A percentile compares a stretch with the other conserved stretches of the same genome.
These are phyloP conservation scores for Ascidia mentula DNA, from an alignment of 23 tunicate species.

Conservation along the genomic window DNA sequence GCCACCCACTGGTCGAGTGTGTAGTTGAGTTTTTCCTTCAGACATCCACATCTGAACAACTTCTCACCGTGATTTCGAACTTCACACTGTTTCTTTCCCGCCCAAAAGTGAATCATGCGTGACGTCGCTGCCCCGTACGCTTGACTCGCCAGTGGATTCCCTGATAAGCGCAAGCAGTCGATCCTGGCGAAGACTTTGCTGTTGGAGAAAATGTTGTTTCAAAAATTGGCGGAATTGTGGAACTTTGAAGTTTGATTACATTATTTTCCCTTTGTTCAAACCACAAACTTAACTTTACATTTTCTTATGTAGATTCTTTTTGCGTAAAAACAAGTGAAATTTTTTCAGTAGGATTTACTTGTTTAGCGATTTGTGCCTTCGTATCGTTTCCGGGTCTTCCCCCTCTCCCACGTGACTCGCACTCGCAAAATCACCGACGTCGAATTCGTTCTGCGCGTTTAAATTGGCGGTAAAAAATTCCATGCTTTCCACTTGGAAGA, in stretches of 20 bases:
- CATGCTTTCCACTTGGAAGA: neutral
- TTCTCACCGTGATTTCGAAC: neutral
- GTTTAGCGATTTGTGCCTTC: neutral
- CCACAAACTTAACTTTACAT: too few species aligned
- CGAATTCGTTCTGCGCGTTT: neutral
- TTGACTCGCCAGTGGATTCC: neutral
- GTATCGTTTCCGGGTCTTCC: neutral
- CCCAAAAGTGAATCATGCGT: neutral
- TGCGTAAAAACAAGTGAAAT: neutral
- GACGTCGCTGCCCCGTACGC: neutral
- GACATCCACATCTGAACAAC: neutral
- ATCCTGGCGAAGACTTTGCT: neutral
- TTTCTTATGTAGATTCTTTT: too few species aligned
- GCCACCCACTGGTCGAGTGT: neutral
- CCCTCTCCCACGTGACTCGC: neutral
- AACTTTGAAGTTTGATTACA: too few species aligned
- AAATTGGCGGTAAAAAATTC: neutral
- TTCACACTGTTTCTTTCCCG: neutral
- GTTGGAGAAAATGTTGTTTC: neutral
- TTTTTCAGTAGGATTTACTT: neutral
- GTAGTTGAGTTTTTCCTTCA: neutral
- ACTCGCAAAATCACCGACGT: constrained; percentile 5
- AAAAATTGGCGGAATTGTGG: too few species aligned
- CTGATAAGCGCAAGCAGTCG: neutral
- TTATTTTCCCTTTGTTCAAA: too few species aligned